Evolutionary conservation across 1,140 invertebrate genomes (phyloP), one percentile per base, ranked within the genome.

Genomic region (Doryteuthis pealeii): DNA sequence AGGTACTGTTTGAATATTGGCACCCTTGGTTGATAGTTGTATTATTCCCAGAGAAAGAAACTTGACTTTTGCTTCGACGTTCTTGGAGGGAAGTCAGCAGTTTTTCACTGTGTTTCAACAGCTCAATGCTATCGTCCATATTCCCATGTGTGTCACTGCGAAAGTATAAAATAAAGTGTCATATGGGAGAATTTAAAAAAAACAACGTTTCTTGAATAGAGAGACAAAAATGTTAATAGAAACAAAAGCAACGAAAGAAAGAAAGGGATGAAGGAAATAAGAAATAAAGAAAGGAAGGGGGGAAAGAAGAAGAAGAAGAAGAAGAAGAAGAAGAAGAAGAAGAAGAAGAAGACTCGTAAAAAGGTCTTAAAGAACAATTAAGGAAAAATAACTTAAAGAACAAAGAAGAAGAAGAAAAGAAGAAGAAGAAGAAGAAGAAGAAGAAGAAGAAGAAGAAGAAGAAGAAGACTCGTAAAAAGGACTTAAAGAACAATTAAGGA

Each of bases 231-330:
- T 8, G 18, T 8, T 10, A 18, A 49, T 8, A 49, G 45, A 49
- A 10, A 49, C 8, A 49, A 18, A 49, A 22, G 22, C 0, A 49
- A 22, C 0, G 35, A 72, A 40, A 32, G 69, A 73, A 30, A 43
- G 69, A 74, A 68, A 73, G 68, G 45, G 69, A 72, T 43, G 31
- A 22, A 74, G 71, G 74, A 31, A 74, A 33, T 74, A 40, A 74
- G 15, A 31, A 49, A 74, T 31, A 74, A 49, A 74, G 8, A 75
- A 70, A 75, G 4, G 54, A 30, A 74, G 18, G 26, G 1, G 71
- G 67, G 43, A 26, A 68, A n/a, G n/a, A n/a, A 68, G 1, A 68
- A n/a, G n/a, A n/a, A 1, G 66, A 68, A n/a, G n/a, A n/a, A 68
- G 1, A 73, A 18, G 35, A 40, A 72, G 71, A 72, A 30, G 26